phyloP scores from a whole-genome alignment of 2,888 invertebrate genomes.

The Himalopsyche japonica region DNA sequence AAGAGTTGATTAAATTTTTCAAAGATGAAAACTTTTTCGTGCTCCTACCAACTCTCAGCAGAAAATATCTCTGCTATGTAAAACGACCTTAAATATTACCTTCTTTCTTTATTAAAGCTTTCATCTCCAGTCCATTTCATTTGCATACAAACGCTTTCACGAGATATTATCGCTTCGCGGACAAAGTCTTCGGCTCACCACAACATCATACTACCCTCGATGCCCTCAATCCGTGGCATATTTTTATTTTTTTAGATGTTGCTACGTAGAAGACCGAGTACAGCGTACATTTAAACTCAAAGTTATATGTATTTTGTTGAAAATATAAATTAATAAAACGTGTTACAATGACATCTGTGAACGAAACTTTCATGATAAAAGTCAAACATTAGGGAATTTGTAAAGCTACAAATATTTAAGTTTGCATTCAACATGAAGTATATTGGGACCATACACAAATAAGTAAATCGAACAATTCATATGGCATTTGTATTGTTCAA shows the following conservation, averaged over 20 bases:
- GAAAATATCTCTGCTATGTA: constrained; percentile 21
- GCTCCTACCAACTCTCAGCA: not conserved
- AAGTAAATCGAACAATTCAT: too few species aligned
- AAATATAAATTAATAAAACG: too few species aligned
- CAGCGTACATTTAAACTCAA: too few species aligned
- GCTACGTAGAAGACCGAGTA: too few species aligned
- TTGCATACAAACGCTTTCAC: constrained; percentile 35
- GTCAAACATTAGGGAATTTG: too few species aligned
- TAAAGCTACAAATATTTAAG: too few species aligned
- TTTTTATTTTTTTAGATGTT: not conserved
- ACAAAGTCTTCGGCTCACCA: not conserved
- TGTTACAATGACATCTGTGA: too few species aligned
- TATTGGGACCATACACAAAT: too few species aligned
- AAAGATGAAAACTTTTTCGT: not conserved
- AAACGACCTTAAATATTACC: constrained; percentile 21
- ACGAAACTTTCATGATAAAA: too few species aligned
- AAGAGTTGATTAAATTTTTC: not conserved
- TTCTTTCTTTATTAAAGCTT: constrained; percentile 30
- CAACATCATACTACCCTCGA: constrained; percentile 28
- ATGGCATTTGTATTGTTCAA: too few species aligned
- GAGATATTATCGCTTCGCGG: constrained; percentile 11
- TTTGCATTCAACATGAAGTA: too few species aligned
- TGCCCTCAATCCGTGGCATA: not conserved
- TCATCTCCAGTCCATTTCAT: constrained; percentile 35
- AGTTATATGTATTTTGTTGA: too few species aligned